phyloP scores from a whole-genome alignment of 2,797 vertebrate genomes.

The Ptychadena robeensis region DNA sequence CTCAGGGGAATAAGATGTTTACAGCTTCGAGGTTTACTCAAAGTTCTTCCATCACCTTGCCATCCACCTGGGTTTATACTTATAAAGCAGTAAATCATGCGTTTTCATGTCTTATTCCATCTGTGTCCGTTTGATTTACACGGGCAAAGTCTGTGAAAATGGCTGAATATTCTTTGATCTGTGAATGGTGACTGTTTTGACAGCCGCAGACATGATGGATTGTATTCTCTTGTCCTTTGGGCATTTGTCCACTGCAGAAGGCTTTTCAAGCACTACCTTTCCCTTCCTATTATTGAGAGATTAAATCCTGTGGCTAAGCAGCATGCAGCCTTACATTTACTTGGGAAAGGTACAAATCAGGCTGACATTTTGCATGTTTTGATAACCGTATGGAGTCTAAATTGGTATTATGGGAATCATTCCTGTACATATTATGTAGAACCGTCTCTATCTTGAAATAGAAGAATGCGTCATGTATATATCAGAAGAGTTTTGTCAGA shows the following conservation, averaged over 20 bases:
- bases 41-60: conserved; percentile 19
- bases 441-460: not conserved
- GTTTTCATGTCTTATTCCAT: conserved; percentile 37
- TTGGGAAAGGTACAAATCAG: not conserved
- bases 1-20: conserved; percentile 16
- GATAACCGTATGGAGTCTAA: not conserved
- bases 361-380: not conserved
- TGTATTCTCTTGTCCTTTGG: conserved; percentile 46
- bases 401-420: not conserved
- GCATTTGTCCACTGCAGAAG: conserved; percentile 28
- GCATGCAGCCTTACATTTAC: not conserved
- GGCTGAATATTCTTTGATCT: conserved; percentile 45
- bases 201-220: conserved; percentile 36
- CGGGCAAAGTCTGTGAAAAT: conserved; percentile 41
- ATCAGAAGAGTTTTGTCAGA: not conserved
- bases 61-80: conserved; percentile 30
- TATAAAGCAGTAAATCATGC: conserved; percentile 43
- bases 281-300: not conserved
- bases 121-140: conserved; percentile 44
- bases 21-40: conserved; percentile 23
- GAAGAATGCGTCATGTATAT: not conserved
- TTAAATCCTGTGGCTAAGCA: conserved; percentile 7
- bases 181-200: conserved; percentile 53
- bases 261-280: conserved; percentile 29
- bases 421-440: not conserved